Conservation (phyloP, 2,888 invertebrate species). For the Spialia ferax region DNA sequence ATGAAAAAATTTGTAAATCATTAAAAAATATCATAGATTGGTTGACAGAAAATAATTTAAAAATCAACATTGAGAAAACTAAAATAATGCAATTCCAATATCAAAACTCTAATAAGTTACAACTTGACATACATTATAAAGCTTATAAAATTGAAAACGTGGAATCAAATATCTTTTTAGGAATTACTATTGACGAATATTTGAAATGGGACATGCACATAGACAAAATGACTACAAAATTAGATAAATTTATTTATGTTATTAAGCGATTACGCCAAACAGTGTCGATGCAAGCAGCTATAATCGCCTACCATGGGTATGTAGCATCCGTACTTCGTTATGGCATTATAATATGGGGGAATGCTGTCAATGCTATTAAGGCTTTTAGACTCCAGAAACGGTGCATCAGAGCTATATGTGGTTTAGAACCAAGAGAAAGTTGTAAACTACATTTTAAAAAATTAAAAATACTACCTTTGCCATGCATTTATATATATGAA, state of each 20-base stretch:
- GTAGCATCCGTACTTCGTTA: no score
- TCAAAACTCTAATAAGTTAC: not conserved
- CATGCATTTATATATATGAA: no score
- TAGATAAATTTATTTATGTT: constrained; percentile 3
- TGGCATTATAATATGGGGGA: no score
- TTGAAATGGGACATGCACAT: constrained; percentile 8
- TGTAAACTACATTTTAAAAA: no score
- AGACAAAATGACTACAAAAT: not conserved
- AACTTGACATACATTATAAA: not conserved
- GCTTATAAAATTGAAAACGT: not conserved
- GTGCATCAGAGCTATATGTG: no score
- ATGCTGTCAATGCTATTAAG: no score
- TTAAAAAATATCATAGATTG: not conserved
- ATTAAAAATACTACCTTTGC: no score
- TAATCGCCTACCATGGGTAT: no score
- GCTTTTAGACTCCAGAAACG: no score
- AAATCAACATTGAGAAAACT: constrained; percentile 3
- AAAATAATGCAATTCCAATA: not conserved
- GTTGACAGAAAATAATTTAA: not conserved
- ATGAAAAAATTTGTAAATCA: not conserved
- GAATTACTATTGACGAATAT: not conserved
- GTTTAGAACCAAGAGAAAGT: no score
- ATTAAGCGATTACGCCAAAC: not conserved
- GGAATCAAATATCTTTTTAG: not conserved
- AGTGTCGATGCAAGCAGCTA: not conserved